Evolutionary conservation across 2,113 vertebrate species (phyloP), one percentile per base, ranked within the genome.

Genomic region (Speoplatyrhinus poulsoni): DNA sequence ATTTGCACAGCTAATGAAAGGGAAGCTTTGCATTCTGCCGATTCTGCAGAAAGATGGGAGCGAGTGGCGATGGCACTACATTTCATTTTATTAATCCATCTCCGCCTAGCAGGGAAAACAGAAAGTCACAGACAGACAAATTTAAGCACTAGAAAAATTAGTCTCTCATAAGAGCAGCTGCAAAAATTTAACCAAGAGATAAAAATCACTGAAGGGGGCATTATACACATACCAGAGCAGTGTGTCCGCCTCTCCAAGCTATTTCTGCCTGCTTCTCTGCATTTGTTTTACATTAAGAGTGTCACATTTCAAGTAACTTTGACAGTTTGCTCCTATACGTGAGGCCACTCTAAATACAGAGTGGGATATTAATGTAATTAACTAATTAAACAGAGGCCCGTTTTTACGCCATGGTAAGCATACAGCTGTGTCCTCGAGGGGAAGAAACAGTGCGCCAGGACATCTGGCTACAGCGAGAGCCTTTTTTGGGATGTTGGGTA

Each of bases 1-100:
- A 84, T 89, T 85, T 81, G 71, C 76, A 79, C 60, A 76, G 73
- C 75, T 86, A 87, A 90, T 85, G 78, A 81, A 88, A 86, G 33
- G 46, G 2, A 36, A 62, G 73, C 65, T 69, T 77, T 71, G 63
- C 57, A 72, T 84, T 80, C 73, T 82, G 84, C 82, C 66, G 69
- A 79, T 80, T 77, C 79, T 75, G 81, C 82, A 87, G 62, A 89
- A 89, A 83, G 64, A 63, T 65, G 55, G 66, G 33, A 73, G 57
- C 64, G 55, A 12, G 6, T 54, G 16, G 69, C 53, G 76, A 62
- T 56, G 62, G 62, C 67, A 54, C 33, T 70, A 54, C 64, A 52
- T 77, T 79, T 77, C 12, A 62, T 81, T 82, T 70, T 47, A 79
- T 77, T 73, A 82, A 83, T 26, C 74, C 56, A 75, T 74, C 68